A percentile compares a stretch with the other conserved stretches of the same genome.
Evolutionary conservation across 1,140 invertebrate genomes (phyloP).

Genomic region (Eciton burchellii): DNA sequence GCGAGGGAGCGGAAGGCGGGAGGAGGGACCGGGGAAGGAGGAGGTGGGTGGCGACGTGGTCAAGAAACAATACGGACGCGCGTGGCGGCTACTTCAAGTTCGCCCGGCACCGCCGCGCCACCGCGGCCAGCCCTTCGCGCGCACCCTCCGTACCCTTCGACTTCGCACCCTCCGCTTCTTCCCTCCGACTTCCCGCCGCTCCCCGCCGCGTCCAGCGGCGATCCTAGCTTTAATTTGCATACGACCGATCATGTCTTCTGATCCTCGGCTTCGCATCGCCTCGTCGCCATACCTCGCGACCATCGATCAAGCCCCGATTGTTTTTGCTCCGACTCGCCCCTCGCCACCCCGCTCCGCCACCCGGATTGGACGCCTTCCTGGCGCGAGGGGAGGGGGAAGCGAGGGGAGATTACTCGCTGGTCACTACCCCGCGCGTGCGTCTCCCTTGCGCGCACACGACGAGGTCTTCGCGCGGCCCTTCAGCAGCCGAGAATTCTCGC

Average conservation of each 20-base stretch:
- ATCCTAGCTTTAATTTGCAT: conserved; percentile 71
- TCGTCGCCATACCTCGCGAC: conserved; percentile 66
- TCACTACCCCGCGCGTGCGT: conserved; percentile 58
- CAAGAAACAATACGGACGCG: conserved; percentile 75
- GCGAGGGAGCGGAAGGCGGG: not conserved
- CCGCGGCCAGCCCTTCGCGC: conserved; percentile 26
- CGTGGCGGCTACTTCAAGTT: conserved; percentile 69
- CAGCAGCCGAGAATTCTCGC: conserved; percentile 59
- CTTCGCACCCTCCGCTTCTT: conserved; percentile 66
- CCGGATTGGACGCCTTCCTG: conserved; percentile 55
- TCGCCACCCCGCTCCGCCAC: conserved; percentile 27
- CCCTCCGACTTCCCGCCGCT: conserved; percentile 40
- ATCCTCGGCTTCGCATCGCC: conserved; percentile 71
- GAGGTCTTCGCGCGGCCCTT: conserved; percentile 52
- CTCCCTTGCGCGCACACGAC: conserved; percentile 53
- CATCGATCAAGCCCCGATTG: conserved; percentile 76
- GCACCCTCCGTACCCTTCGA: conserved; percentile 50
- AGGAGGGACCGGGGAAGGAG: conserved; percentile 35
- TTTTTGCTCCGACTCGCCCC: conserved; percentile 70
- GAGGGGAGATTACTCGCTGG: conserved; percentile 48
- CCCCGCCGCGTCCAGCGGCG: conserved; percentile 50
- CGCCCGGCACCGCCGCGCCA: conserved; percentile 67
- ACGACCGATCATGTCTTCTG: conserved; percentile 73
- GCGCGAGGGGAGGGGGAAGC: not conserved
- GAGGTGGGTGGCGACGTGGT: conserved; percentile 61